Conservation (phyloP, 2,797 vertebrate species). For the Pantherophis vulpinus region DNA sequence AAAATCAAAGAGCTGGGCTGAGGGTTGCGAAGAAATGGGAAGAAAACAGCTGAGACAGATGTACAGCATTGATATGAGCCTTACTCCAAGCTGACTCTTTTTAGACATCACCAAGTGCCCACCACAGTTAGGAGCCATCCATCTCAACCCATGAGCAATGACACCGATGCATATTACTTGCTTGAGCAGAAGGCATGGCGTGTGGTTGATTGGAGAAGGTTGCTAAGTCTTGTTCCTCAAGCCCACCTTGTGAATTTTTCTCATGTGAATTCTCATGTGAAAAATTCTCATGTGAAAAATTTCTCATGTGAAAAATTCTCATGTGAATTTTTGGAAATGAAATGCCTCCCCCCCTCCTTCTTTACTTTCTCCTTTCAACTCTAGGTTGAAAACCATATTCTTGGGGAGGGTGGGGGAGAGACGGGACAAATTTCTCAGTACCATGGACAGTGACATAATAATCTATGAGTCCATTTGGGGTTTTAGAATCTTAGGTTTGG, state of each 20-base stretch:
- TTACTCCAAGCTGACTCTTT: neutral
- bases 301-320: too few relatives aligned
- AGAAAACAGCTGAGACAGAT: neutral
- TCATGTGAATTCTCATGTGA: too few relatives aligned
- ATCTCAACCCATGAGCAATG: neutral
- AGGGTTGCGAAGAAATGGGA: neutral
- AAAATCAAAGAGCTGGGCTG: neutral
- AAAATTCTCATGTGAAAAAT: too few relatives aligned
- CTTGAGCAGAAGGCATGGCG: neutral
- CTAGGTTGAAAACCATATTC: neutral
- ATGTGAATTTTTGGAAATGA: neutral
- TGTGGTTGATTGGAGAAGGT: neutral
- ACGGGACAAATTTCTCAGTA: neutral
- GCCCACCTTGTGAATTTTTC: neutral
- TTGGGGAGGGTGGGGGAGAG: neutral
- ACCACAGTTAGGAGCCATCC: neutral
- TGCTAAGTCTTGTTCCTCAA: too few relatives aligned
- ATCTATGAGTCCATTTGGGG: neutral
- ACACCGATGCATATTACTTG: neutral
- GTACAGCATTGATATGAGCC: neutral
- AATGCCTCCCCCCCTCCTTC: too few relatives aligned
- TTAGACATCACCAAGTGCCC: neutral
- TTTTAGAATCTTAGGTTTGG: neutral
- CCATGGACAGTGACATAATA: neutral
- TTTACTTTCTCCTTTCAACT: neutral